These are phyloP conservation scores for Cygnus atratus DNA, from an alignment of 2,113 vertebrate genomes.

Conservation along the genomic window DNA sequence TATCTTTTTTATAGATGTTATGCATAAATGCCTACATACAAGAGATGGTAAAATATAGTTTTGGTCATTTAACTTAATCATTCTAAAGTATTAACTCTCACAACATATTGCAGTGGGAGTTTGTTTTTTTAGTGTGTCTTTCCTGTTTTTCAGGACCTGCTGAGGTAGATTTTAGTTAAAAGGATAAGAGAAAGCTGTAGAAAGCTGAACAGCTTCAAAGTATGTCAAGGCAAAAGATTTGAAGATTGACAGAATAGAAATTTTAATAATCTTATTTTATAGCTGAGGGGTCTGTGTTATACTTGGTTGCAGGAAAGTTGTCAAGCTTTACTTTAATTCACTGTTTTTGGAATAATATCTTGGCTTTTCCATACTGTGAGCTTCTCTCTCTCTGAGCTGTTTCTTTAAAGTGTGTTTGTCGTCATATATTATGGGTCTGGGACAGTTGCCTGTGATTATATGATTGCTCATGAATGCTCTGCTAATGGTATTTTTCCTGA, in stretches of 20 bases:
- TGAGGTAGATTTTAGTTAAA: not conserved
- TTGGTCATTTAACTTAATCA: not conserved
- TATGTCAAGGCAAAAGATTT: not conserved
- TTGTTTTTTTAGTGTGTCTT: not conserved
- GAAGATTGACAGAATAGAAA: not conserved
- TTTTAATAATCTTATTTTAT: not conserved
- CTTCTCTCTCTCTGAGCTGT: not conserved
- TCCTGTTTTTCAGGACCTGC: not conserved
- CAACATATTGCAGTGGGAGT: not conserved
- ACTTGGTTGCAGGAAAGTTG: not conserved
- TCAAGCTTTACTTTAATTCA: not conserved
- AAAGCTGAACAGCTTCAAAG: not conserved
- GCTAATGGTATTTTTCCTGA: conserved; percentile 65
- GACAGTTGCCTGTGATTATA: conserved; percentile 68
- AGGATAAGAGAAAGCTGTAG: not conserved
- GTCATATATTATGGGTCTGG: conserved; percentile 54
- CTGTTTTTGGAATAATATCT: not conserved
- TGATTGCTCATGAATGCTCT: conserved; percentile 69
- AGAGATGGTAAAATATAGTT: not conserved
- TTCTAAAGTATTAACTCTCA: not conserved
- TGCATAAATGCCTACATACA: not conserved
- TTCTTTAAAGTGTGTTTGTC: conserved; percentile 18
- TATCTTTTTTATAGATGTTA: not conserved
- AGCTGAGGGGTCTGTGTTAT: not conserved
- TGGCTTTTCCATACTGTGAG: not conserved